Evolutionary conservation across 23 tunicate species (phyloP).

Genomic region (Styela plicata): DNA sequence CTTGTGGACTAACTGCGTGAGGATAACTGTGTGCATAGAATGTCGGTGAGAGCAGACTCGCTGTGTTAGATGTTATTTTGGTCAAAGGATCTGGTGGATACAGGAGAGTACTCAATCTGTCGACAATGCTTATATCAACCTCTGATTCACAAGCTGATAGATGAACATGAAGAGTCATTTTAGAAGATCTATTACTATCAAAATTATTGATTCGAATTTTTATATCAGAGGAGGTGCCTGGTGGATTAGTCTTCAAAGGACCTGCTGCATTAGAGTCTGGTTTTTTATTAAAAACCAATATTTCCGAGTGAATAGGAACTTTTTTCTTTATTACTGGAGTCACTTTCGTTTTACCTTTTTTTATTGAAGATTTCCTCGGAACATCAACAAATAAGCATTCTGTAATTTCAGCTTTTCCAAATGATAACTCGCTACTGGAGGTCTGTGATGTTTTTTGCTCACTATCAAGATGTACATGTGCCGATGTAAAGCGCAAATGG

Average conservation of each 20-base stretch:
- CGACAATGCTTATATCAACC: conserved; percentile 70
- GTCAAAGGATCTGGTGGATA: background rate
- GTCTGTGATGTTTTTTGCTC: conserved; percentile 19
- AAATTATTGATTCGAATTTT: background rate
- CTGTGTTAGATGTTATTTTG: background rate
- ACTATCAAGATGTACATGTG: conserved; percentile 35
- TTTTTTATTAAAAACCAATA: background rate
- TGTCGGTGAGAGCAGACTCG: conserved; percentile 11
- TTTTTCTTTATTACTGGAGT: background rate
- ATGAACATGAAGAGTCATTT: conserved; percentile 19
- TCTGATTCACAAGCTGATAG: conserved; percentile 43
- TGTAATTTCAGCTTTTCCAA: conserved; percentile 44
- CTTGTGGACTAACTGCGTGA: background rate
- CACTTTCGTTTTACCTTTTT: background rate
- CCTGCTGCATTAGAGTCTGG: background rate
- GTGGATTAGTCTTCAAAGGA: background rate
- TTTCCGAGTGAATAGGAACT: conserved; percentile 8
- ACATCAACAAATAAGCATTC: conserved; percentile 45
- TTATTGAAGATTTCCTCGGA: background rate
- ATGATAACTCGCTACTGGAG: conserved; percentile 15
- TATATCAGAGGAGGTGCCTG: conserved; percentile 7
- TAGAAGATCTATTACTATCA: background rate
- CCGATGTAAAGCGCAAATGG: conserved; percentile 47
- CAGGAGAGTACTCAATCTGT: conserved; percentile 38
- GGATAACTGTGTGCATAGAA: background rate